Conservation (phyloP, 2,888 invertebrate species). For the Cryptocheilus praepositus region DNA sequence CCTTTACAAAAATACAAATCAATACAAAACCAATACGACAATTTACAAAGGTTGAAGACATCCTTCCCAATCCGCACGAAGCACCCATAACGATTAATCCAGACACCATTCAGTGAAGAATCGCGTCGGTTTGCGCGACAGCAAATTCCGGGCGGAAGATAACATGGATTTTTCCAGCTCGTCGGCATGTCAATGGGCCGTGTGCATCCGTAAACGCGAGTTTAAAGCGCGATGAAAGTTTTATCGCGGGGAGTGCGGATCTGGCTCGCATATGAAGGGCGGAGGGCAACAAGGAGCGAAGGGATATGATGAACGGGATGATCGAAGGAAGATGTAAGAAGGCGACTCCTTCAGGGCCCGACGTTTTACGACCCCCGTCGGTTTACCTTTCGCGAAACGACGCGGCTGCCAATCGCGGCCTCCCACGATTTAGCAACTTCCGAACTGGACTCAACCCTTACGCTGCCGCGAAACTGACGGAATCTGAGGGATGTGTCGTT, state of each 20-base stretch:
- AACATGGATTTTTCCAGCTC: conserved; percentile 48
- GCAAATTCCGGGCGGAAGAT: conserved; percentile 33
- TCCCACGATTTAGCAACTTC: conserved; percentile 30
- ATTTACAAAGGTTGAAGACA: too few relatives aligned
- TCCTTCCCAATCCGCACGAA: too few relatives aligned
- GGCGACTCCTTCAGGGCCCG: conserved; percentile 27
- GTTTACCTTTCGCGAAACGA: conserved; percentile 16
- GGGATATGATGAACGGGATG: too few relatives aligned
- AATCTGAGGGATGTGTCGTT: too few relatives aligned
- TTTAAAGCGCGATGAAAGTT: conserved; percentile 59
- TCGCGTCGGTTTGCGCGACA: background rate
- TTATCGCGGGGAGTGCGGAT: conserved; percentile 47
- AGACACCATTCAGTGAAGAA: conserved; percentile 4
- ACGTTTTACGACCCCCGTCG: conserved; percentile 45
- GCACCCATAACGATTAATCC: background rate
- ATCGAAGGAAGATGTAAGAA: too few relatives aligned
- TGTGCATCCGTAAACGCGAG: conserved; percentile 45
- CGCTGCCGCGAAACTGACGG: too few relatives aligned
- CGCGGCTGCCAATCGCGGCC: conserved; percentile 19
- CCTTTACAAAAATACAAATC: too few relatives aligned
- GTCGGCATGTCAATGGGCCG: conserved; percentile 46
- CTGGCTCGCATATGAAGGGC: background rate
- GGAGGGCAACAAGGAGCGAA: conserved; percentile 13
- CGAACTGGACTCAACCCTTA: conserved; percentile 5
- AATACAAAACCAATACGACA: too few relatives aligned